Conservation (phyloP, 2,113 vertebrate species). For the Limanda limanda region DNA sequence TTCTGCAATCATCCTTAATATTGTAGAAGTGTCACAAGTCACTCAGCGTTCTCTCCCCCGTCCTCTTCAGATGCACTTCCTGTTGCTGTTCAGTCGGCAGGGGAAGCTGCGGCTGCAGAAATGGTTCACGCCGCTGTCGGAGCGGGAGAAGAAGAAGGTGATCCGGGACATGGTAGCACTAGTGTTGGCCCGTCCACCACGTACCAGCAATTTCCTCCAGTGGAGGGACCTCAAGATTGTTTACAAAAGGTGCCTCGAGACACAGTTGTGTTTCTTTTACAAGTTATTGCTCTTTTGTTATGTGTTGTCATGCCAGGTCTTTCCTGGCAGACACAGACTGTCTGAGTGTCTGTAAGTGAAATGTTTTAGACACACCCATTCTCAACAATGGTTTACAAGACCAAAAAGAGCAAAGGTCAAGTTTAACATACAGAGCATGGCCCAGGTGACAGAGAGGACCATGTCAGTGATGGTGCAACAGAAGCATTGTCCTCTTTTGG, state of each 20-base stretch:
- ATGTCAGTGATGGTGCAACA: not conserved
- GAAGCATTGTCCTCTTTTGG: not conserved
- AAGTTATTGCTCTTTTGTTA: not conserved
- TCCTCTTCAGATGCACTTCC: conserved; percentile 87
- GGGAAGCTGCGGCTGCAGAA: conserved; percentile 94
- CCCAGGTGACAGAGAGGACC: not conserved
- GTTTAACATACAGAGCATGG: conserved; percentile 3
- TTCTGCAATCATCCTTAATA: not conserved
- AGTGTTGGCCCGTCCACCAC: conserved; percentile 85
- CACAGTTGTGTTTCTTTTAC: not conserved
- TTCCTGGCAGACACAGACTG: not conserved
- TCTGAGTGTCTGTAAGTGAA: too few relatives aligned
- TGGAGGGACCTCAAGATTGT: conserved; percentile 95
- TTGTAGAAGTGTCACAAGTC: not conserved
- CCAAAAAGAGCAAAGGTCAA: conserved; percentile 2
- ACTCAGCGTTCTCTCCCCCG: not conserved
- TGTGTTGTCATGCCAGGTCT: not conserved
- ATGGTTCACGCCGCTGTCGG: conserved; percentile 88
- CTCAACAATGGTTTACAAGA: conserved; percentile 1
- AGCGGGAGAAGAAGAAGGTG: conserved; percentile 92
- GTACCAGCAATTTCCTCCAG: conserved; percentile 91
- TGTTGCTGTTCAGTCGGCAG: conserved; percentile 95
- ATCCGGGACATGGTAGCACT: conserved; percentile 88
- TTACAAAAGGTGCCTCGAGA: conserved; percentile 88
- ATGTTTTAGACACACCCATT: not conserved